A percentile compares a stretch with the other conserved stretches of the same genome.
Conservation (phyloP, 2,113 vertebrate species). For the Pogona vitticeps region DNA sequence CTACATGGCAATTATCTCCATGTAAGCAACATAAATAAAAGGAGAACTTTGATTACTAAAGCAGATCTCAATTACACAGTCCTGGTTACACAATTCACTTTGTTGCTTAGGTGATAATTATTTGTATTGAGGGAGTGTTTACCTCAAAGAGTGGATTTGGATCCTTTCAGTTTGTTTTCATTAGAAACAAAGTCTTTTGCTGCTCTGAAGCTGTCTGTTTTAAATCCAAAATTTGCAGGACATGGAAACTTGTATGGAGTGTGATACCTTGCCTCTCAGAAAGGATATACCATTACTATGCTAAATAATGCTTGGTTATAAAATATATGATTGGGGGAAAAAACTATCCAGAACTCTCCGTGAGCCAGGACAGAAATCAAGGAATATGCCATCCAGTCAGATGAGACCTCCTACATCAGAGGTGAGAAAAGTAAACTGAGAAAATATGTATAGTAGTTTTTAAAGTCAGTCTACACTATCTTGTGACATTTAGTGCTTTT, state of each 20-base stretch:
- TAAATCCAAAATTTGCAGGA: conserved; percentile 30
- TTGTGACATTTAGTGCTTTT: conserved; percentile 11
- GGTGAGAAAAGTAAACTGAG: conserved; percentile 68
- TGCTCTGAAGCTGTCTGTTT: conserved; percentile 27
- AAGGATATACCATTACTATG: conserved; percentile 29
- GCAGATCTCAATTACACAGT: conserved; percentile 10
- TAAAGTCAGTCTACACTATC: background rate
- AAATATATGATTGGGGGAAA: conserved; percentile 24
- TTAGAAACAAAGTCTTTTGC: conserved; percentile 16
- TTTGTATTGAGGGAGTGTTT: conserved; percentile 54
- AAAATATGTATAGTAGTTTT: conserved; percentile 20
- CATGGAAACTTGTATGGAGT: conserved; percentile 46
- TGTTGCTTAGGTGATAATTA: conserved; percentile 58
- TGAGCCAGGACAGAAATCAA: conserved; percentile 33
- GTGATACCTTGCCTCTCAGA: conserved; percentile 41
- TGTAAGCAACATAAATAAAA: background rate
- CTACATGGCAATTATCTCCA: background rate
- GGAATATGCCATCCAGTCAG: conserved; percentile 61
- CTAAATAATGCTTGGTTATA: conserved; percentile 59
- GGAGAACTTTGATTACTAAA: conserved; percentile 7
- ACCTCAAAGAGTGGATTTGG: conserved; percentile 29
- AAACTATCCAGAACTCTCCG: conserved; percentile 10
- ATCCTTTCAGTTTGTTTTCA: conserved; percentile 39
- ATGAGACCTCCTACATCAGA: conserved; percentile 70
- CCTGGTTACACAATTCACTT: conserved; percentile 33